A percentile compares a stretch with the other conserved stretches of the same genome.
Conservation (phyloP, 1,140 invertebrate genomes). For the Danaus melanippus region DNA sequence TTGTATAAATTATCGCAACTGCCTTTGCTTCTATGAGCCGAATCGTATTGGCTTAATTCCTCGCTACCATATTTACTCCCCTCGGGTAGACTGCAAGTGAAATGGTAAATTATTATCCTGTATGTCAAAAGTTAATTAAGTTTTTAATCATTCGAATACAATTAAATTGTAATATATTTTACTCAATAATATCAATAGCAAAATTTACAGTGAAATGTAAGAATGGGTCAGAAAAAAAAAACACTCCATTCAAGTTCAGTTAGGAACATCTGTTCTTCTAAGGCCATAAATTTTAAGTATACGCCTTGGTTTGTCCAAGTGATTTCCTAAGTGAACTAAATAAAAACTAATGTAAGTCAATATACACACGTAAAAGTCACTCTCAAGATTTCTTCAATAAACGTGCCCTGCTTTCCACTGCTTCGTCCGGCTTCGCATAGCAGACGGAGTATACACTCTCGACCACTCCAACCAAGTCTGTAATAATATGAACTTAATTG, state of each 20-base stretch:
- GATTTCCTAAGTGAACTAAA: no score
- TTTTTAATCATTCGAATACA: no score
- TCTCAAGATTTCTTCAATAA: constrained; percentile 74
- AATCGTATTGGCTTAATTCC: constrained; percentile 45
- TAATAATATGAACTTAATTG: constrained; percentile 25
- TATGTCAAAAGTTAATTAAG: no score
- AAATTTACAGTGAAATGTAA: no score
- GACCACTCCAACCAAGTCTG: constrained; percentile 73
- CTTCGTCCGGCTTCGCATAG: constrained; percentile 71
- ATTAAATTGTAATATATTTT: no score
- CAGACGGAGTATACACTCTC: constrained; percentile 72
- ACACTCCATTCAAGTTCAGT: no score
- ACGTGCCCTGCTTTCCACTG: constrained; percentile 59
- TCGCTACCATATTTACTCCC: constrained; percentile 30
- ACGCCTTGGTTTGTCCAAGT: no score
- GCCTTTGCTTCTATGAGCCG: constrained; percentile 34
- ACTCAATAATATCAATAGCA: no score
- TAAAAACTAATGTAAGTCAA: constrained; percentile 7
- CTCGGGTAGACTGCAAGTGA: constrained; percentile 45
- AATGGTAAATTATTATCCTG: background rate
- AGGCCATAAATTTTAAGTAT: no score
- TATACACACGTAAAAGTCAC: constrained; percentile 75
- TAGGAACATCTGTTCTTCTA: no score
- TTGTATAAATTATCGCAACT: constrained; percentile 45
- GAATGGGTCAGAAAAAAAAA: no score